Evolutionary conservation across 2,113 vertebrate genomes (phyloP), one percentile per base, ranked within the genome.

Genomic region (Podiceps cristatus): DNA sequence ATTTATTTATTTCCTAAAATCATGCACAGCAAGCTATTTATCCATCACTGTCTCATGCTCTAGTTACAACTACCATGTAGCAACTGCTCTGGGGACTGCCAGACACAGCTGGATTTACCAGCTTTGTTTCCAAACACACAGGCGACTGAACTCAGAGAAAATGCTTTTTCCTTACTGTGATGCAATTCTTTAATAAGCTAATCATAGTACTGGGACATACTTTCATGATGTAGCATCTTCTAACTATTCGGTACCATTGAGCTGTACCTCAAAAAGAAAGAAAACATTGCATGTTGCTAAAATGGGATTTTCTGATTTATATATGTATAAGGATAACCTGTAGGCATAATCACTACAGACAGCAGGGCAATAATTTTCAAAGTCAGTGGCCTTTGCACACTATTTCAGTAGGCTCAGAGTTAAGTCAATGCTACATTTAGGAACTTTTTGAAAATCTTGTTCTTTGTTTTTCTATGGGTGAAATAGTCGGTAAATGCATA

Each of bases 11-110:
- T 25, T n/a, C 6, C 17, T 4, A 13, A 90, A 91, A 59, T 91
- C 53, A 76, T 69, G 45, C 50, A 17, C 58, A 93, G 58, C 53
- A 90, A 53, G 74, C 53, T 87, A 82, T 94, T 92, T 96, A 92
- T 96, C 77, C 49, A 86, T 83, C 59, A 50, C 62, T 82, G 66
- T 92, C 93, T 79, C 42, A 73, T 77, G 78, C 56, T 88, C 45
- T 62, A 79, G 77, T 68, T 89, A 91, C 62, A 95, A 18, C 44
- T 84, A 77, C 17, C 29, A 14, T 33, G 4, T 47, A 79, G 53
- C 22, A 74, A 55, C 18, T 74, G 42, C 33, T 74, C 56, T 81
- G 80, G 40, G n/a, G 94, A 28, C 52, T 49, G 66, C 18, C 71
- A 69, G 40, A 58, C 78, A 64, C 14, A 56, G 52, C 11, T 76